These are phyloP conservation scores for Ophioninae sp. DNA, from an alignment of 2,888 invertebrate species.

Conservation along the genomic window DNA sequence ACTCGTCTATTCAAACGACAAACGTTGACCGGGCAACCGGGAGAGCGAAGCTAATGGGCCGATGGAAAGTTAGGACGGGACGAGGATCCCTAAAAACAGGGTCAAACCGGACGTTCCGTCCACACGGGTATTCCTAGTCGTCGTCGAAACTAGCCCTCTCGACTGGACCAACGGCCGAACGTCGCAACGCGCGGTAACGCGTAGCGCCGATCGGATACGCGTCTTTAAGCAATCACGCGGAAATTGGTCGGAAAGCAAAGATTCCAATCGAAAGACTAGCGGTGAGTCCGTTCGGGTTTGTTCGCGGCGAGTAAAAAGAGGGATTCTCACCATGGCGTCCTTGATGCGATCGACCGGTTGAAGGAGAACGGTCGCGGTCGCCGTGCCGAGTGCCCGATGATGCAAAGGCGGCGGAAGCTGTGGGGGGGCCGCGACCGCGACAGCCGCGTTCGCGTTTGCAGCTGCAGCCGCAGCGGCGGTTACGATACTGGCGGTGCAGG, in stretches of 20 bases:
- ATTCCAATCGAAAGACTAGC: too few species aligned
- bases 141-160: neutral
- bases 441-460: conserved; percentile 69
- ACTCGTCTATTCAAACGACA: conserved; percentile 70
- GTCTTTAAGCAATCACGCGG: too few species aligned
- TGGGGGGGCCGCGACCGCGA: conserved; percentile 64
- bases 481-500: conserved; percentile 75
- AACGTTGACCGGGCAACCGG: conserved; percentile 68
- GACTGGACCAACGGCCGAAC: too few species aligned
- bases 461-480: conserved; percentile 73
- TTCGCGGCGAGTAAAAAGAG: neutral
- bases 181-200: too few species aligned
- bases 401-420: conserved; percentile 67
- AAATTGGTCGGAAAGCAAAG: too few species aligned
- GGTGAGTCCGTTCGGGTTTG: too few species aligned
- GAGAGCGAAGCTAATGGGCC: conserved; percentile 26
- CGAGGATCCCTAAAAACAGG: conserved; percentile 62
- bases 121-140: neutral
- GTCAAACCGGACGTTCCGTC: conserved; percentile 53
- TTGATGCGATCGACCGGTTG: conserved; percentile 79
- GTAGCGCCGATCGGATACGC: too few species aligned
- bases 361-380: conserved; percentile 76
- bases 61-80: conserved; percentile 15
- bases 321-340: conserved; percentile 79
- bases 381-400: conserved; percentile 72